A percentile compares a stretch with the other conserved stretches of the same genome.
These are phyloP conservation scores for Clarias magur DNA, from an alignment of 2,113 vertebrate species.

Conservation along the genomic window DNA sequence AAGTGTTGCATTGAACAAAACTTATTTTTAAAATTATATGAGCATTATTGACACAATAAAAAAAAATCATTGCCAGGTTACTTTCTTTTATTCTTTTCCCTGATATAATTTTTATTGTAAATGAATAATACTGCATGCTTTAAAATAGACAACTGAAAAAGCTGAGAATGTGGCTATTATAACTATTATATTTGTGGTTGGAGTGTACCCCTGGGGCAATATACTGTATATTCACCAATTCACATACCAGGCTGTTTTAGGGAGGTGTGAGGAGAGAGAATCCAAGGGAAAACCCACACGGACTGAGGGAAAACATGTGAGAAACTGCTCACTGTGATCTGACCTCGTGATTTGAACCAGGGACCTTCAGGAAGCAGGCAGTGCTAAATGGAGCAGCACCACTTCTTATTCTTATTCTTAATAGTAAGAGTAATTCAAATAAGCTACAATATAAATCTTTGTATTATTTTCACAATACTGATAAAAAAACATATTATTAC, in stretches of 20 bases:
- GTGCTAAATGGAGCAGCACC: background rate
- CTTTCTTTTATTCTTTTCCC: background rate
- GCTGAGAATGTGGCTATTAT: background rate
- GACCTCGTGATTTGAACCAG: background rate
- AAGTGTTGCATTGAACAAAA: background rate
- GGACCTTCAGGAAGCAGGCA: background rate
- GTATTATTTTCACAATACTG: background rate
- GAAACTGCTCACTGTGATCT: background rate
- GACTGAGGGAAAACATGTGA: background rate
- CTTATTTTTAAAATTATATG: background rate
- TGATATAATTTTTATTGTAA: background rate
- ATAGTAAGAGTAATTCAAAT: background rate
- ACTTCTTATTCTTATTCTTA: background rate
- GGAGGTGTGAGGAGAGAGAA: background rate
- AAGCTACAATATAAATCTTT: background rate
- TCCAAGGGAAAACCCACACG: background rate
- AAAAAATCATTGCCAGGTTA: background rate
- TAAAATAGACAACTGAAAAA: background rate
- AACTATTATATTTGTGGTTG: background rate
- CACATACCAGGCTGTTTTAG: background rate
- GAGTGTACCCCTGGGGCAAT: background rate
- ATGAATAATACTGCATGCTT: background rate
- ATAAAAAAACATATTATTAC: background rate
- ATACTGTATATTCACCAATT: background rate
- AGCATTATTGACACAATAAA: background rate